These are phyloP conservation scores for Tetropium fuscum DNA, from an alignment of 2,888 invertebrate species.

Conservation along the genomic window DNA sequence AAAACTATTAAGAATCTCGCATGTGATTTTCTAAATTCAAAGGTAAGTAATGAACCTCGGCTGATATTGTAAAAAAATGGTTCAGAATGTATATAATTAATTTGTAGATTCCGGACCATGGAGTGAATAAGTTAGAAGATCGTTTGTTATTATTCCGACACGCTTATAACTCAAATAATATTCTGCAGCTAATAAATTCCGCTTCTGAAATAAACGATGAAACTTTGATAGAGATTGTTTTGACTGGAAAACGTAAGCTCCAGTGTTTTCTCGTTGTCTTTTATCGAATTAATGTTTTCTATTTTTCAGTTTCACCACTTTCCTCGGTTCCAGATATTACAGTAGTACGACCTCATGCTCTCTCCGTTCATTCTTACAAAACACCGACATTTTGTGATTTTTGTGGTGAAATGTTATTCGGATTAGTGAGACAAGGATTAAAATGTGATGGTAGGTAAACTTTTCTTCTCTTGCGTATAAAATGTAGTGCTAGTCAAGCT, in stretches of 20 bases:
- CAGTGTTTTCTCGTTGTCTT: constrained; percentile 15
- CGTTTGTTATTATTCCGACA: constrained; percentile 95
- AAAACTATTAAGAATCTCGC: constrained; percentile 93
- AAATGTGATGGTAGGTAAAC: constrained; percentile 92
- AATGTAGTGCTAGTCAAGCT: constrained; percentile 12
- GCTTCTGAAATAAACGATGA: constrained; percentile 94
- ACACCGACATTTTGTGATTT: constrained; percentile 99
- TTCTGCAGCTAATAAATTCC: constrained; percentile 92
- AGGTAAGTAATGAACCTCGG: constrained; percentile 73
- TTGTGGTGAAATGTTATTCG: constrained; percentile 99
- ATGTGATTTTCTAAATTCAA: constrained; percentile 93
- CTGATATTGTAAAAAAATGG: not conserved
- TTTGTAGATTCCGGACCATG: constrained; percentile 90
- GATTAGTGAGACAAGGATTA: constrained; percentile 96
- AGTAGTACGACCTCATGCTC: constrained; percentile 86
- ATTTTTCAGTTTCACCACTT: constrained; percentile 34
- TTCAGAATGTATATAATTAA: not conserved
- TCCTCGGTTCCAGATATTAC: constrained; percentile 65
- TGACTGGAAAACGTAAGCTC: constrained; percentile 80
- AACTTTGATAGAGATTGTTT: constrained; percentile 95
- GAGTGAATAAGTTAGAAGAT: constrained; percentile 89
- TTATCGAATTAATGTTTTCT: not conserved
- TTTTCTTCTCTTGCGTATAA: too few relatives aligned
- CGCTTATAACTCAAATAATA: constrained; percentile 93
- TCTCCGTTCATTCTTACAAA: constrained; percentile 98